Percentiles rank a stretch among this genome's conserved stretches.
These are phyloP conservation scores for Rhagium mordax DNA, from an alignment of 2,888 invertebrate genomes.

Conservation along the genomic window DNA sequence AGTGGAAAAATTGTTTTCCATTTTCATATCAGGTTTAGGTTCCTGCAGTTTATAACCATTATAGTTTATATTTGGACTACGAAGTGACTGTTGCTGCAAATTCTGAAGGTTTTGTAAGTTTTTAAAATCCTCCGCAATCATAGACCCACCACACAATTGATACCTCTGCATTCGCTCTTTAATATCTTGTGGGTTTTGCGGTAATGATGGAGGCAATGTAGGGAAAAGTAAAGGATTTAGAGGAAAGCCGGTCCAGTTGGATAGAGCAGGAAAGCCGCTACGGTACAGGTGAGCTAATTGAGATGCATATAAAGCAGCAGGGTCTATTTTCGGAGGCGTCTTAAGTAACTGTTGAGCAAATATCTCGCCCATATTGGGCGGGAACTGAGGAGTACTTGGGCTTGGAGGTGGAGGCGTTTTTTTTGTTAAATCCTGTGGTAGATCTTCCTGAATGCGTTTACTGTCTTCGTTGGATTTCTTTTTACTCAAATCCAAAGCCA, in stretches of 20 bases:
- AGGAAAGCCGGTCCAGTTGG: conserved; percentile 73
- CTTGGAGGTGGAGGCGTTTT: conserved; percentile 66
- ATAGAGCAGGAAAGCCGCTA: conserved; percentile 68
- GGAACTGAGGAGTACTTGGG: conserved; percentile 44
- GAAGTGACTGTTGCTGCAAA: conserved; percentile 44
- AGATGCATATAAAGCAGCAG: conserved; percentile 75
- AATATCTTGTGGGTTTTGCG: conserved; percentile 77
- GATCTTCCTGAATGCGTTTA: conserved; percentile 53
- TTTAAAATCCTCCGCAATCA: conserved; percentile 71
- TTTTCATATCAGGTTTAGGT: conserved; percentile 48
- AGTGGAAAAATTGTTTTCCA: conserved; percentile 48
- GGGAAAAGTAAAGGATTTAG: conserved; percentile 79
- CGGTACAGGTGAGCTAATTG: conserved; percentile 77
- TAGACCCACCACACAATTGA: conserved; percentile 81
- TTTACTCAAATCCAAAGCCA: conserved; percentile 87
- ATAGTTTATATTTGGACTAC: conserved; percentile 43
- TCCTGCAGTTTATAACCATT: conserved; percentile 59
- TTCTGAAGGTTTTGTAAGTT: conserved; percentile 53
- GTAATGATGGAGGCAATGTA: conserved; percentile 71
- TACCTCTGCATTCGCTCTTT: conserved; percentile 79
- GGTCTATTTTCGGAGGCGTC: conserved; percentile 76
- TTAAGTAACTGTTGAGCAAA: conserved; percentile 80
- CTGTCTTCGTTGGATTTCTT: conserved; percentile 71
- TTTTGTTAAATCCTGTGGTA: conserved; percentile 70
- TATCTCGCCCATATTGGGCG: conserved; percentile 67